Base-by-base conservation (phyloP, 1,140 invertebrate genomes). In the Aphaenogaster floridana region DNA sequence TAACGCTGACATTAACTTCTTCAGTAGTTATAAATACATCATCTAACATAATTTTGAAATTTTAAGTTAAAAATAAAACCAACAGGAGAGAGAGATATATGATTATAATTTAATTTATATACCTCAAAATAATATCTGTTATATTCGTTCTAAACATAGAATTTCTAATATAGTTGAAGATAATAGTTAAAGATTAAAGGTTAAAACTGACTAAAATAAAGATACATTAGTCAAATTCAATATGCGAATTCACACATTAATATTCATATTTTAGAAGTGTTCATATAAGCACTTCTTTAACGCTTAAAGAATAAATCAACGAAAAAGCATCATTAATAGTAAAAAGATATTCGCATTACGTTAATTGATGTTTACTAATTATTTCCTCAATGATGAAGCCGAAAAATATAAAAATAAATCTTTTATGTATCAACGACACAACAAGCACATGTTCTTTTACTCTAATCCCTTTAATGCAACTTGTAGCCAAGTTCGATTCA, bases 401-500 rank as follows among this genome's bases (percentile, higher is more conserved):
- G 15, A n/a, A 3, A 15, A 45, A 42, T 21, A 61, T 15, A 17
- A 48, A 1, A 83, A 64, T 68, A 79, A 72, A 83, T 83, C 15
- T 52, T 17, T 71, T 15, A 34, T 3, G 13, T 21, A 45, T 42
- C 28, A 6, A 36, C 7, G 28, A 45, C 28, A 4, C 36, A 50
- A 45, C n/a, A 45, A 81, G 72, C 34, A 39, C 28, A 36, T 11
- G 13, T 48, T 72, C 15, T 72, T 59, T 59, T 57, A 83, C 39
- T 72, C 21, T 74, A 72, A 74, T 72, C 68, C 42, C 13, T 83
- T 74, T 83, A 83, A 66, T 48, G 11, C 59, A 71, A 52, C 34
- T 85, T 50, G 21, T 59, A 78, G 36, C 1, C 34, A 54, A 45
- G 61, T 64, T 84, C 71, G 72, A 85, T 85, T 85, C 72, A 77